These are phyloP conservation scores for Cliona cf. orientalis DNA, from an alignment of 37 sponge, comb jelly and placozoan species.

Conservation along the genomic window DNA sequence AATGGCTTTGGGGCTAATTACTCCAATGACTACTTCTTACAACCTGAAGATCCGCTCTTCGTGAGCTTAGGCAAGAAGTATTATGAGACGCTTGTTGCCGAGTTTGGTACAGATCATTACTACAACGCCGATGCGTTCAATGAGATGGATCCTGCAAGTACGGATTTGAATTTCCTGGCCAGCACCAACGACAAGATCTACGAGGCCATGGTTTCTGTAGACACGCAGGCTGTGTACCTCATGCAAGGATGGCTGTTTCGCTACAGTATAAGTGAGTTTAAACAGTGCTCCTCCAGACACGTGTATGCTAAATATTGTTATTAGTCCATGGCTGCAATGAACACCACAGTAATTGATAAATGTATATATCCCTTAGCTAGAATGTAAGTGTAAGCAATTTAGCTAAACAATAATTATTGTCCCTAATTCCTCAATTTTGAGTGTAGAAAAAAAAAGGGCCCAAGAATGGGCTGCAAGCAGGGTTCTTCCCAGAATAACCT, in stretches of 20 bases:
- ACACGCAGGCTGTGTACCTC: slow-evolving; percentile 52
- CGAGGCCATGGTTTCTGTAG: slow-evolving; percentile 50
- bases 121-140: slow-evolving; percentile 71
- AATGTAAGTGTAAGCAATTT: too few species aligned
- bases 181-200: slow-evolving; percentile 50
- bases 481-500: too few species aligned
- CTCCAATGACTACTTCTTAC: slow-evolving; percentile 47
- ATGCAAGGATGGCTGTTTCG: slow-evolving; percentile 86
- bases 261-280: neutral
- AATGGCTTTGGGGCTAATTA: slow-evolving; percentile 50
- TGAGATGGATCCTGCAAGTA: slow-evolving; percentile 60
- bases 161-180: slow-evolving; percentile 38
- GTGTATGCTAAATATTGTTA: too few species aligned
- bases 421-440: too few species aligned
- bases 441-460: too few species aligned
- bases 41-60: slow-evolving; percentile 74
- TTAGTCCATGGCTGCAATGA: too few species aligned
- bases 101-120: slow-evolving; percentile 68
- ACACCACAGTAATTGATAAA: too few species aligned
- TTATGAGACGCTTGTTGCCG: slow-evolving; percentile 36
- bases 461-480: too few species aligned
- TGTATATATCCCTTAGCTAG: neutral
- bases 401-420: too few species aligned
- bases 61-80: slow-evolving; percentile 37
- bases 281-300: too few species aligned